Conservation (phyloP, 2,113 vertebrate genomes). For the Dasyurus viverrinus region DNA sequence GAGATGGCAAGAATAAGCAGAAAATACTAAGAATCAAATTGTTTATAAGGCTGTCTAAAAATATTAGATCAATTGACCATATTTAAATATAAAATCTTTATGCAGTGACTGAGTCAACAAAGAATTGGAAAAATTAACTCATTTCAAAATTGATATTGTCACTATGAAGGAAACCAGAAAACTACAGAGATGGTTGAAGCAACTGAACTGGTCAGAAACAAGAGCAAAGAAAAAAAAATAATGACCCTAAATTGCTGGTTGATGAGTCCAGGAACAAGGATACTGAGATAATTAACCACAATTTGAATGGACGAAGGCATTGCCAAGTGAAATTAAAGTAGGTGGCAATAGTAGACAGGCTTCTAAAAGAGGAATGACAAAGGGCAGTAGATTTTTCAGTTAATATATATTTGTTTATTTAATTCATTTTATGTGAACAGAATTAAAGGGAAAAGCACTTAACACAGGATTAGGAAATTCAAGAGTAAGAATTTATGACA, state of each 20-base stretch:
- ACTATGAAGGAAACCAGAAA: background rate
- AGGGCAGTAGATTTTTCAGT: background rate
- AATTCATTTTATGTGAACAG: background rate
- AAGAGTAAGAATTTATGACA: background rate
- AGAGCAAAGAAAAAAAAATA: no score
- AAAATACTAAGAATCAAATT: background rate
- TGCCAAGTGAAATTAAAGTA: no score
- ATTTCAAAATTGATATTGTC: background rate
- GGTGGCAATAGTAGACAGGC: background rate
- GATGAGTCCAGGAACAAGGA: no score
- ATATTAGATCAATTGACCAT: background rate
- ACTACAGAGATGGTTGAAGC: no score
- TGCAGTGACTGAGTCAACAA: background rate
- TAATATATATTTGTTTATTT: constrained; percentile 8
- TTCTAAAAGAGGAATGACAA: background rate
- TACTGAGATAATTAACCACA: no score
- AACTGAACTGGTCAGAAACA: no score
- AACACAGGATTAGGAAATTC: background rate
- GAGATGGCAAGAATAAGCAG: background rate
- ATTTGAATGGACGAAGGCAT: no score
- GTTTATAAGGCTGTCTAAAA: background rate
- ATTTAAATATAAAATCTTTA: background rate
- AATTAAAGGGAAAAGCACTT: constrained; percentile 1
- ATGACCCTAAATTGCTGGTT: no score
- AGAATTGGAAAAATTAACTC: background rate